Base-by-base conservation (phyloP, 2,888 invertebrate genomes). In the Spodoptera exigua region DNA sequence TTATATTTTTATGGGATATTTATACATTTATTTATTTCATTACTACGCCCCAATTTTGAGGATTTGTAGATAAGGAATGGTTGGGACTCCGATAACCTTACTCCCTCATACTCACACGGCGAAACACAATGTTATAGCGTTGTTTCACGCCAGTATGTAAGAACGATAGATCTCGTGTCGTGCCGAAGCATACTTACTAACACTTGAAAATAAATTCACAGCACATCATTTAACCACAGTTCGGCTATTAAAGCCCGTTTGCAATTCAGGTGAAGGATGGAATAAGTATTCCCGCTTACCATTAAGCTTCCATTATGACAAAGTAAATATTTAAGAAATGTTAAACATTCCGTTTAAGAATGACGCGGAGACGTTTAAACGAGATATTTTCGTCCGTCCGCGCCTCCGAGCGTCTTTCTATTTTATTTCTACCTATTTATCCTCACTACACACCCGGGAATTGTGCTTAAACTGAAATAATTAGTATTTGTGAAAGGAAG, bases 311-410 rank as follows among this genome's bases (percentile, higher is more conserved):
- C 70, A 68, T 70, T 68, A 70, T 70, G 46, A 59, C 65, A 68
- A 68, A 70, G 65, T 70, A 68, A 68, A 68, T 70, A 70, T 68
- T 68, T 68, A 55, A 68, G 51, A 70, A 64, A 58, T 58, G 49
- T 63, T 70, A 51, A 70, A 51, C 70, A 64, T 51, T 47, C 51
- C 59, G 46, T 53, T 70, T 54, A 63, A 46, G 46, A 70, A 40
- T 54, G 41, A 64, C 51, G 49, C 46, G 39, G 70, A 59, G 40
- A 63, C 54, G 54, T 55, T 54, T 58, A 17, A 4, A 47, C 36
- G 34, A 35, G 46, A 54, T 10, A 51, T 44, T 44, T 9, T 37
- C 13, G 5, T 17, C 39, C 11, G 10, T 16, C 40, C 41, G 37
- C 46, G n/a, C 36, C 34, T 49, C 32, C 32, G 17, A 16, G 13